Conservation (phyloP, 1,140 invertebrate genomes). For the Drosophila santomea region DNA sequence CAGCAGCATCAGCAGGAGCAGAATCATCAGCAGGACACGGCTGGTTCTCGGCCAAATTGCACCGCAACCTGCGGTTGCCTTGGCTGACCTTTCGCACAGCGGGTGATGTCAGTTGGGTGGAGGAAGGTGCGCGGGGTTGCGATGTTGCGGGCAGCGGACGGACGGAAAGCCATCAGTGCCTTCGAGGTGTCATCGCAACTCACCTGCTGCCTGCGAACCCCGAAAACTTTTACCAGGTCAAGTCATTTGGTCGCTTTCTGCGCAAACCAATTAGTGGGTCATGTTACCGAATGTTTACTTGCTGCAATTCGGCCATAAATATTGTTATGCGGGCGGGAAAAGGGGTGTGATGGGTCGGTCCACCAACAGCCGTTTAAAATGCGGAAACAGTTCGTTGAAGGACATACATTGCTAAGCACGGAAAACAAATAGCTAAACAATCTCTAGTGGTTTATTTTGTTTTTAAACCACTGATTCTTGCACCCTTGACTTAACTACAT, state of each 20-base stretch:
- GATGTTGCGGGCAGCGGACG: background rate
- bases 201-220: slow-evolving; percentile 27
- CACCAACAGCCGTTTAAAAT: slow-evolving; percentile 1
- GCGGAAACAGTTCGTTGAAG: background rate
- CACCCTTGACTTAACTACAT: no score
- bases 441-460: no score
- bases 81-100: slow-evolving; percentile 72
- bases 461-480: no score
- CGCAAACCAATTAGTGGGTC: slow-evolving; percentile 75
- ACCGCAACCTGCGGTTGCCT: slow-evolving; percentile 64
- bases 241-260: slow-evolving; percentile 55
- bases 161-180: slow-evolving; percentile 13
- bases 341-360: background rate
- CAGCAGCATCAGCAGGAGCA: slow-evolving; percentile 17
- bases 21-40: slow-evolving; percentile 46
- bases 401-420: background rate
- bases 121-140: background rate
- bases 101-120: slow-evolving; percentile 15
- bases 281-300: slow-evolving; percentile 44
- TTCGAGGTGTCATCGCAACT: slow-evolving; percentile 68
- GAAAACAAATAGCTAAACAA: background rate
- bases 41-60: slow-evolving; percentile 56
- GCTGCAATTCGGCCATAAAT: slow-evolving; percentile 31
- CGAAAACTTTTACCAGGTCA: slow-evolving; percentile 74
- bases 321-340: slow-evolving; percentile 11